Evolutionary conservation across 1,140 invertebrate species (phyloP).

Genomic region (Euglossa dilemma): DNA sequence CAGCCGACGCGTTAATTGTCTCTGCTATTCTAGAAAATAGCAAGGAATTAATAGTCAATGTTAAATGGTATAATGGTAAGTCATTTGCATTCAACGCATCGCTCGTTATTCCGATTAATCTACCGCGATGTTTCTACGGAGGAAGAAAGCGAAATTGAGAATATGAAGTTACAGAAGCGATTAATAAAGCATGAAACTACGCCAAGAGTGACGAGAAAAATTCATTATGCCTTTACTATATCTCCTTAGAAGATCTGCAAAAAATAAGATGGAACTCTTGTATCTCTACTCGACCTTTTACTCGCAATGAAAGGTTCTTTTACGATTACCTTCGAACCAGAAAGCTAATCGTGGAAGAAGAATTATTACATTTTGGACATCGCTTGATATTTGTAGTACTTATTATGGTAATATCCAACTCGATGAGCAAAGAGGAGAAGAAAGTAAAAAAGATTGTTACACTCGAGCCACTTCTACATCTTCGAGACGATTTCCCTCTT

Average conservation of each 20-base stretch:
- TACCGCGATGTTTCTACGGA: no score
- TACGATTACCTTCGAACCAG: neutral
- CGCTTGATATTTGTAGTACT: neutral
- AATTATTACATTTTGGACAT: neutral
- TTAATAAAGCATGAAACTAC: neutral
- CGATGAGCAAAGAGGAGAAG: neutral
- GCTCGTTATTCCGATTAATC: no score
- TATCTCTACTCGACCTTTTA: neutral
- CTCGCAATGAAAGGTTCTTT: no score
- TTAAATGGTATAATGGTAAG: no score
- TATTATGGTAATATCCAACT: no score
- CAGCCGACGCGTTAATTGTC: no score
- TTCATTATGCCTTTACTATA: no score
- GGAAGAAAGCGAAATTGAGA: neutral
- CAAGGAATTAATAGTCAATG: no score
- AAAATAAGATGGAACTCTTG: neutral
- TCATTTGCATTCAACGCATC: no score
- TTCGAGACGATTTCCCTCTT: slow-evolving; percentile 5
- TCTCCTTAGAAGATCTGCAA: neutral
- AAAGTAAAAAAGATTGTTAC: neutral
- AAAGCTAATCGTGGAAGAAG: neutral
- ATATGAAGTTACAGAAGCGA: neutral
- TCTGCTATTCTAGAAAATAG: no score
- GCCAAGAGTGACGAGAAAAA: no score
- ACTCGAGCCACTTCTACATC: neutral